A percentile compares a stretch with the other conserved stretches of the same genome.
Conservation (phyloP, 2,888 invertebrate species). For the Nemotelus nigrinus region DNA sequence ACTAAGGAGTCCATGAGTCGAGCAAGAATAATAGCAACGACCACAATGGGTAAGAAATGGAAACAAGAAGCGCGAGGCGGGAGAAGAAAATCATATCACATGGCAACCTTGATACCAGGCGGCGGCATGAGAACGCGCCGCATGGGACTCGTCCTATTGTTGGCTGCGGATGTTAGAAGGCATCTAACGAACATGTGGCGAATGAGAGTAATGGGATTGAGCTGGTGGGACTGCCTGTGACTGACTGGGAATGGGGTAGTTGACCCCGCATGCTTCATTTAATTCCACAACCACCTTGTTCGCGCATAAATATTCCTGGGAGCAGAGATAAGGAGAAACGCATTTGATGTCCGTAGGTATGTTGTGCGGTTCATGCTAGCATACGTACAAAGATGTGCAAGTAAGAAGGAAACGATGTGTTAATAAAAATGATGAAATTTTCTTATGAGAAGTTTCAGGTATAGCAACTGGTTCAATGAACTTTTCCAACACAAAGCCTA, state of each 20-base stretch:
- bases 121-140: background rate
- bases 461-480: slow-evolving; percentile 21
- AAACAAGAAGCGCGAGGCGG: slow-evolving; percentile 9
- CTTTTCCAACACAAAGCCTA: background rate
- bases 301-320: background rate
- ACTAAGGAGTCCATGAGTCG: slow-evolving; percentile 16
- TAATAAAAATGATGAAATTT: slow-evolving; percentile 27
- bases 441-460: slow-evolving; percentile 4
- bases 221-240: slow-evolving; percentile 1
- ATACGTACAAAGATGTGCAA: too few relatives aligned
- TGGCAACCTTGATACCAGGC: background rate
- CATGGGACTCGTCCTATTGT: slow-evolving; percentile 32
- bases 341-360: background rate
- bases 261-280: slow-evolving; percentile 43
- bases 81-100: slow-evolving; percentile 31
- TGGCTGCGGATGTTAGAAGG: slow-evolving; percentile 31
- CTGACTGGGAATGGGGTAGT: slow-evolving; percentile 47
- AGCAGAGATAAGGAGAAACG: slow-evolving; percentile 2
- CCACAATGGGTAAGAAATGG: slow-evolving; percentile 15
- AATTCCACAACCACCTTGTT: slow-evolving; percentile 39
- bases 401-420: slow-evolving; percentile 9
- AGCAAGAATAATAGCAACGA: slow-evolving; percentile 27
- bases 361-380: background rate
- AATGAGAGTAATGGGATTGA: slow-evolving; percentile 45
- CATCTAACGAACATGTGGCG: slow-evolving; percentile 5